Evolutionary conservation across 2,888 invertebrate species (phyloP).

Genomic region (Phyllotreta striolata): DNA sequence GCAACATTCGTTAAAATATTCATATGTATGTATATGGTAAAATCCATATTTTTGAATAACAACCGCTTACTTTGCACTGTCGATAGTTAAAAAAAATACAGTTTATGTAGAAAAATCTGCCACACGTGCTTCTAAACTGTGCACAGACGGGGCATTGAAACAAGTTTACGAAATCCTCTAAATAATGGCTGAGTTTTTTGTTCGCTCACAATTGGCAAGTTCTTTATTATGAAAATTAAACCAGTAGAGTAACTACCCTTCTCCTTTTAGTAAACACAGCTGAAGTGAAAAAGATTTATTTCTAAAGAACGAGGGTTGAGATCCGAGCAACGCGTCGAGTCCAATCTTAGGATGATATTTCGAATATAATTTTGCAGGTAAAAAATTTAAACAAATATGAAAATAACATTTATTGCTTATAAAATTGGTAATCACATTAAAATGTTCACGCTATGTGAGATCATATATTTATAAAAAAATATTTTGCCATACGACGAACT

Average conservation of each 20-base stretch:
- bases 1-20: slow-evolving; percentile 26
- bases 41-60: slow-evolving; percentile 26
- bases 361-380: no score
- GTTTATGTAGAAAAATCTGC: neutral
- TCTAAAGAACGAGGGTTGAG: slow-evolving; percentile 14
- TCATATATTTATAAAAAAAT: slow-evolving; percentile 47
- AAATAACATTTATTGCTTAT: slow-evolving; percentile 43
- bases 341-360: no score
- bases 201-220: slow-evolving; percentile 31
- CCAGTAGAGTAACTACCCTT: slow-evolving; percentile 22
- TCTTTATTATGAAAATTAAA: slow-evolving; percentile 26
- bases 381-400: neutral
- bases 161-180: slow-evolving; percentile 43
- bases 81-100: neutral
- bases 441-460: slow-evolving; percentile 45
- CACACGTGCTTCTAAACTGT: slow-evolving; percentile 17
- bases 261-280: slow-evolving; percentile 12
- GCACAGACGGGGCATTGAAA: slow-evolving; percentile 45
- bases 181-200: slow-evolving; percentile 41
- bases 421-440: slow-evolving; percentile 48
- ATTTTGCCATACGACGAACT: slow-evolving; percentile 36
- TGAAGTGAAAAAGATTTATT: slow-evolving; percentile 18
- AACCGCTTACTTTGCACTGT: slow-evolving; percentile 8
- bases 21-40: slow-evolving; percentile 29
- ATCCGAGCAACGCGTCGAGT: no score